phyloP scores from a whole-genome alignment of 2,888 invertebrate species.

The Drosophila kuntzei region DNA sequence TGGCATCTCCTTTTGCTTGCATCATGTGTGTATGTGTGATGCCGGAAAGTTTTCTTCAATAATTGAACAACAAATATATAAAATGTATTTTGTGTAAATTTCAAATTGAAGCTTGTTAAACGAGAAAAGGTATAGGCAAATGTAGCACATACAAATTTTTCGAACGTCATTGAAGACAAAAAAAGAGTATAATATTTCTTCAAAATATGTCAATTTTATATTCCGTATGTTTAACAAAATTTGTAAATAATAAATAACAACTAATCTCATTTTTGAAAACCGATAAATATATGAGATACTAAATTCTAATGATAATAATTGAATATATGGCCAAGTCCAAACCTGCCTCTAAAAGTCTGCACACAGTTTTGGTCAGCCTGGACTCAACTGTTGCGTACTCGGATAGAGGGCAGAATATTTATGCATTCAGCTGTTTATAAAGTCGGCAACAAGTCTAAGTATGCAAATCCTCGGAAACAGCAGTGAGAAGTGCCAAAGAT shows the following conservation, averaged over 20 bases:
- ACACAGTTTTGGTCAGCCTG: conserved; percentile 18
- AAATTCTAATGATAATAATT: too few relatives aligned
- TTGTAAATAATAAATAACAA: neutral
- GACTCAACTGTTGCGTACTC: conserved; percentile 36
- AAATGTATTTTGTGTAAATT: conserved; percentile 7
- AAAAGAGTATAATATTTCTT: neutral
- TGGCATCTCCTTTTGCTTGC: neutral
- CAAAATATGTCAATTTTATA: neutral
- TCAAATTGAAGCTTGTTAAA: conserved; percentile 18
- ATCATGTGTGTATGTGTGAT: conserved; percentile 7
- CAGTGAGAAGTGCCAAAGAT: conserved; percentile 72
- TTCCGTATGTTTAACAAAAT: neutral
- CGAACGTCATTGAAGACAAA: neutral
- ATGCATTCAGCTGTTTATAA: conserved; percentile 57
- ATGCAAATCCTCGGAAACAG: conserved; percentile 70
- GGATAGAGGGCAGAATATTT: conserved; percentile 27
- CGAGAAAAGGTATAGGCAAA: neutral
- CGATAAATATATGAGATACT: too few relatives aligned
- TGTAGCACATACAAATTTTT: neutral
- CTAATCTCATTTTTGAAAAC: neutral
- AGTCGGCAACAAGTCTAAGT: conserved; percentile 51
- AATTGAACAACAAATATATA: neutral
- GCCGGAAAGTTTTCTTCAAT: conserved; percentile 18
- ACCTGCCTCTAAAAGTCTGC: conserved; percentile 16
- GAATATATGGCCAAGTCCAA: too few relatives aligned